phyloP scores from a whole-genome alignment of 2,888 invertebrate genomes.

The Tipula vernalis region DNA sequence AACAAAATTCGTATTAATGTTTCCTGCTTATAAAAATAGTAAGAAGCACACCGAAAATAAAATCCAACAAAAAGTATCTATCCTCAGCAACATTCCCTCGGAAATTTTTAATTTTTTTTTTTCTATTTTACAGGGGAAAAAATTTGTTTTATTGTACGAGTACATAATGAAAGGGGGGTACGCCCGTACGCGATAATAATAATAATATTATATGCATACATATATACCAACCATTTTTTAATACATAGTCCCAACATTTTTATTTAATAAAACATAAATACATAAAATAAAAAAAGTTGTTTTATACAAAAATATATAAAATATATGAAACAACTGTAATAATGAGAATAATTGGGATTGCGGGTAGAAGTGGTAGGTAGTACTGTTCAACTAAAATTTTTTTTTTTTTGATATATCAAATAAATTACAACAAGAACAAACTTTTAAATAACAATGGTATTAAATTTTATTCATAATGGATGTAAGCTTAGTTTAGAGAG shows the following conservation, averaged over 20 bases:
- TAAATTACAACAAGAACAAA: not conserved
- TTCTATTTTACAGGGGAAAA: not conserved
- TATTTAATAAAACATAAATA: not conserved
- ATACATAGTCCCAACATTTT: not conserved
- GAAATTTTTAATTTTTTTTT: not conserved
- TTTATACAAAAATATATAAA: not conserved
- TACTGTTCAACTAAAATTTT: not conserved
- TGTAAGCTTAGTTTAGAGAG: not conserved
- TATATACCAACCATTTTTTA: not conserved
- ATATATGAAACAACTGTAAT: not conserved
- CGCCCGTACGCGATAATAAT: not conserved
- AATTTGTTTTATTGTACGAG: not conserved
- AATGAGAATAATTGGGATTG: not conserved
- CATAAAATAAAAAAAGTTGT: not conserved
- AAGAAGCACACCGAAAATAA: not conserved
- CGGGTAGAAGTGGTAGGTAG: not conserved
- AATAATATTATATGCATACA: not conserved
- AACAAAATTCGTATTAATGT: not conserved
- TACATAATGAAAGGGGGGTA: not conserved
- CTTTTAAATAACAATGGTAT: not conserved
- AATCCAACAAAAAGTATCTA: not conserved
- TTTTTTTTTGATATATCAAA: not conserved
- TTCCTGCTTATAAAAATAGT: not conserved
- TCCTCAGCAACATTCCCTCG: not conserved
- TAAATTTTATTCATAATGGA: not conserved